Evolutionary conservation across 2,797 vertebrate species (phyloP), one percentile per base, ranked within the genome.

Genomic region (Lepidocolaptes lacrymiger): DNA sequence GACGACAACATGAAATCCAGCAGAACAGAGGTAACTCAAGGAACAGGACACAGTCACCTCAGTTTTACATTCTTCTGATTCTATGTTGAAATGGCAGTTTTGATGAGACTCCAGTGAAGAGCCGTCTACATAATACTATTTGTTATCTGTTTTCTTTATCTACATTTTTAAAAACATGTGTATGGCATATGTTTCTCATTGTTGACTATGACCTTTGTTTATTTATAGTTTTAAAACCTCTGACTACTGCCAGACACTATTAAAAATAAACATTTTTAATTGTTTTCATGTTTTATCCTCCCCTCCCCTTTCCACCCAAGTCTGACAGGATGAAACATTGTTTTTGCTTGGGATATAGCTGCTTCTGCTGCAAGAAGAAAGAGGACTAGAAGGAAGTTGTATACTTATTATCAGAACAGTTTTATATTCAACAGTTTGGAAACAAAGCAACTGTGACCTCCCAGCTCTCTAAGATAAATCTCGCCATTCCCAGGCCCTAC

Each of bases 181-280:
- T 89, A 97, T 56, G 51, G 67, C 91, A 93, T 93, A 41, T 96
- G 96, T 95, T 97, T 97, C 91, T 94, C 88, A 96, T 96, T 17
- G 1, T 89, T 92, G 84, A 76, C 76, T 94, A n/a, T 84, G 90
- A 95, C 87, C 79, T 91, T 92, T 95, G 93, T 96, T 97, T 96
- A 95, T 97, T 96, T 97, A 93, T 93, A 96, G 90, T 91, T 96
- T 95, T 79, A 39, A 92, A 96, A 96, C 83, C 77, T 91, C 86
- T 90, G 92, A 92, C 95, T 95, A 91, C 93, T 96, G 96, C 95
- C 95, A 97, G 94, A 97, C 89, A 94, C 86, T 91, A 94, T 96
- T 90, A 93, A 96, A 97, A 97, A 97, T 92, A 97, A 97, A 96
- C 97, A 94, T 93, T 94, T 94, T 95, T 95, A 96, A 95, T 97